Evolutionary conservation across 1,140 invertebrate species (phyloP).

Genomic region (Drosophila quadrilineata): DNA sequence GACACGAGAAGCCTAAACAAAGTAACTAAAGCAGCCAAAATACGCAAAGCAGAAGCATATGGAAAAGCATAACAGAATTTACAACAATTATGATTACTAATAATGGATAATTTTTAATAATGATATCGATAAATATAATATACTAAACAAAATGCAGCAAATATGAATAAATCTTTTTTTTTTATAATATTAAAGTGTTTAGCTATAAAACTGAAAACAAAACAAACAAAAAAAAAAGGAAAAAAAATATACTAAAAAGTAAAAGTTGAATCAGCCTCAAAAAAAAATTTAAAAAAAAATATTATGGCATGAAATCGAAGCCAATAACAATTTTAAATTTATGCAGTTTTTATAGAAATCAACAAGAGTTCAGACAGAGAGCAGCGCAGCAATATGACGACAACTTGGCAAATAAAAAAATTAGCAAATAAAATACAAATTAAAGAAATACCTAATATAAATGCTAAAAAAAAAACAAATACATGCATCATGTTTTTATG

Average conservation of each 20-base stretch:
- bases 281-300: constrained; percentile 13
- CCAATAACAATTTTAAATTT: constrained; percentile 71
- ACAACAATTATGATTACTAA: constrained; percentile 15
- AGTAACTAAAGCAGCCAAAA: constrained; percentile 51
- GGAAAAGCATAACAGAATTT: constrained; percentile 12
- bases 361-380: no score
- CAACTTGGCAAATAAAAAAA: constrained; percentile 2
- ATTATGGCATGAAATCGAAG: constrained; percentile 45
- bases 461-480: constrained; percentile 20
- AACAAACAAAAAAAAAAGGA: constrained; percentile 3
- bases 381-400: no score
- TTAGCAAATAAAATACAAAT: background rate
- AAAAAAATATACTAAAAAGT: constrained; percentile 16
- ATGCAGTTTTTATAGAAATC: constrained; percentile 71
- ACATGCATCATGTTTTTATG: constrained; percentile 70
- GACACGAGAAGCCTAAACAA: constrained; percentile 48
- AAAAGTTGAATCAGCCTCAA: no score
- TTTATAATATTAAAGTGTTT: constrained; percentile 43
- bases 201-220: constrained; percentile 40
- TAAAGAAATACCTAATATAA: constrained; percentile 20
- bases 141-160: constrained; percentile 5
- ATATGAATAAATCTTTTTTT: constrained; percentile 30
- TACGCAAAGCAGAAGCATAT: constrained; percentile 14
- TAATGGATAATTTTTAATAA: no score
- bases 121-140: no score